Conservation (phyloP, 1,140 invertebrate species). For the Drosophila repletoides region DNA sequence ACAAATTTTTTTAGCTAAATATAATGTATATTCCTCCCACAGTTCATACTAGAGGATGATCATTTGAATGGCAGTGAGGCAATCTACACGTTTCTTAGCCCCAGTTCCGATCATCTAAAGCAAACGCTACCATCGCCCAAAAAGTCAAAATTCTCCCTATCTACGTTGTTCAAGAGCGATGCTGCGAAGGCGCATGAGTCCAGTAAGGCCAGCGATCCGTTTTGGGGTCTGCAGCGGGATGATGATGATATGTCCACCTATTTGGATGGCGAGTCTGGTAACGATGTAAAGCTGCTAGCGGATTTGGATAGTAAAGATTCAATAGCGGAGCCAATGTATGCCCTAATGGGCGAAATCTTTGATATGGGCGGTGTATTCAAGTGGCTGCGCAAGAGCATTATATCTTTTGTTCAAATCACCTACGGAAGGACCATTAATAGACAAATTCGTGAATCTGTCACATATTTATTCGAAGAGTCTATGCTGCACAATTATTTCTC, state of each 20-base stretch:
- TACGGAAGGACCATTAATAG: slow-evolving; percentile 95
- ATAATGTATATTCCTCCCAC: background rate
- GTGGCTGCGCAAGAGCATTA: slow-evolving; percentile 92
- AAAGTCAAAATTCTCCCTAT: slow-evolving; percentile 92
- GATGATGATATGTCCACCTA: slow-evolving; percentile 90
- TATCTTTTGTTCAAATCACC: slow-evolving; percentile 95
- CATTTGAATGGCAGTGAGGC: slow-evolving; percentile 93
- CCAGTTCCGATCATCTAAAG: slow-evolving; percentile 93
- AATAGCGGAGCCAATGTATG: slow-evolving; percentile 94
- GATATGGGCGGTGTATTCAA: slow-evolving; percentile 94
- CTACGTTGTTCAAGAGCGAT: slow-evolving; percentile 93
- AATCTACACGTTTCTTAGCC: slow-evolving; percentile 93
- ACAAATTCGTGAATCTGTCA: slow-evolving; percentile 94
- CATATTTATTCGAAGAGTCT: slow-evolving; percentile 93
- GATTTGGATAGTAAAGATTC: slow-evolving; percentile 88
- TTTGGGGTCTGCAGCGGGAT: slow-evolving; percentile 82
- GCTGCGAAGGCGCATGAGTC: slow-evolving; percentile 65
- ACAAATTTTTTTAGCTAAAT: background rate
- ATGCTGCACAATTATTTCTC: slow-evolving; percentile 95
- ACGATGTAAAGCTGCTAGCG: slow-evolving; percentile 82
- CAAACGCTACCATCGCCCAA: slow-evolving; percentile 89
- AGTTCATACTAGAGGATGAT: slow-evolving; percentile 94
- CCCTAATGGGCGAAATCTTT: slow-evolving; percentile 93
- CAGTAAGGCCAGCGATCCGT: slow-evolving; percentile 68
- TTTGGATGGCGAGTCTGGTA: slow-evolving; percentile 85